A percentile compares a stretch with the other conserved stretches of the same genome.
phyloP scores from a whole-genome alignment of 2,113 vertebrate species.

The Antigone vipio region DNA sequence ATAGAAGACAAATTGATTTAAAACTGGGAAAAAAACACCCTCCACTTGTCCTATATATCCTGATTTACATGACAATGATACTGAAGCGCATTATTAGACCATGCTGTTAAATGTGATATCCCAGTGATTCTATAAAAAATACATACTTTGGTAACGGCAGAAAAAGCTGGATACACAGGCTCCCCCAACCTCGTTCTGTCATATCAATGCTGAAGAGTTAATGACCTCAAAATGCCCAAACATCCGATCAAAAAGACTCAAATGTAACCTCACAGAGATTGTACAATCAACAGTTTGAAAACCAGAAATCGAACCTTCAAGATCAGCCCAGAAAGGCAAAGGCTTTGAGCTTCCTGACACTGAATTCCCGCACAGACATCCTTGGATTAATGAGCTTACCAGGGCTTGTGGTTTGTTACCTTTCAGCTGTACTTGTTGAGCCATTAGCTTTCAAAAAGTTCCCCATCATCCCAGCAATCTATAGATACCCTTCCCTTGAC shows the following conservation, averaged over 20 bases:
- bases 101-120: neutral
- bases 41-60: neutral
- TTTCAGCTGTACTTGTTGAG: neutral
- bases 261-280: neutral
- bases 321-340: neutral
- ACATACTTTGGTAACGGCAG: neutral
- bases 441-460: neutral
- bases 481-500: neutral
- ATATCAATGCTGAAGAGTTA: neutral
- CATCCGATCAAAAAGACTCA: neutral
- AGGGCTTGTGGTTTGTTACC: neutral
- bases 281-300: neutral
- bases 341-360: neutral
- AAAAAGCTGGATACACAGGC: neutral
- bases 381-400: neutral
- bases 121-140: neutral
- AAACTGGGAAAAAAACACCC: neutral
- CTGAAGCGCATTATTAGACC: rapidly evolving
- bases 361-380: neutral
- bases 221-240: neutral
- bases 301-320: neutral
- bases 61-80: neutral
- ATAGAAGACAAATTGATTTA: neutral
- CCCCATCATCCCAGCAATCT: neutral
- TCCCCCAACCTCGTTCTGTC: neutral